Evolutionary conservation across 2,888 invertebrate species (phyloP), one percentile per base, ranked within the genome.

Genomic region (Eupeodes latifasciatus): DNA sequence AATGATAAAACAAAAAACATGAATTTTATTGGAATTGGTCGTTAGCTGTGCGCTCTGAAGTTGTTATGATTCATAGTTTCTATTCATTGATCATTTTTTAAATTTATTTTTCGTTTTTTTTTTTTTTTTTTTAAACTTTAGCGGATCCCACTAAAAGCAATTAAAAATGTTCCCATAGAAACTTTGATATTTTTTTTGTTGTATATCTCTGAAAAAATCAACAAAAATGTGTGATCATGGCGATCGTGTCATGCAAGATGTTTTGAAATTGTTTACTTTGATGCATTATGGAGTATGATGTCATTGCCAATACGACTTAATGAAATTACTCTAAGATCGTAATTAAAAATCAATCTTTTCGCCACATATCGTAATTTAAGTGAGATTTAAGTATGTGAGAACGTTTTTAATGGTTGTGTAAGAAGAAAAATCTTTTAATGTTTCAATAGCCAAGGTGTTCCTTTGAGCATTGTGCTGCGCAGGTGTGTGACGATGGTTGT

Each of bases 141-240:
- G 11, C 53, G 36, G 69, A 69, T 69, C 69, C 69, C 69, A 69
- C 69, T n/a, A 40, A 69, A 11, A 36, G 53, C 36, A 34, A 53
- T 34, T 53, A 69, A 53, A 69, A 69, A 51, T 51, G 5, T 67
- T 67, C 34, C 67, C 51, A 49, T 67, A 36, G 67, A 69, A 53
- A 47, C 11, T 49, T 27, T 53, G 16, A 19, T 57, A 53, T 19
- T 9, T 4, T 27, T 53, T 69, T n/a, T 16, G 16, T 12, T 7
- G 2, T 27, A 27, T 5, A 0, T 44, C 16, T 44, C 12, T 27
- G 2, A 27, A 27, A 66, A 19, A 66, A 66, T 11, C 64, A 47
- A 47, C 47, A 40, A 40, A 40, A 40, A 5, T 7, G 6, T 40
- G 40, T 40, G 40, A 40, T 66, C 19, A 49, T 47, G 64, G 51